Conservation (phyloP, 2,797 vertebrate genomes). For the Sylvia borin region DNA sequence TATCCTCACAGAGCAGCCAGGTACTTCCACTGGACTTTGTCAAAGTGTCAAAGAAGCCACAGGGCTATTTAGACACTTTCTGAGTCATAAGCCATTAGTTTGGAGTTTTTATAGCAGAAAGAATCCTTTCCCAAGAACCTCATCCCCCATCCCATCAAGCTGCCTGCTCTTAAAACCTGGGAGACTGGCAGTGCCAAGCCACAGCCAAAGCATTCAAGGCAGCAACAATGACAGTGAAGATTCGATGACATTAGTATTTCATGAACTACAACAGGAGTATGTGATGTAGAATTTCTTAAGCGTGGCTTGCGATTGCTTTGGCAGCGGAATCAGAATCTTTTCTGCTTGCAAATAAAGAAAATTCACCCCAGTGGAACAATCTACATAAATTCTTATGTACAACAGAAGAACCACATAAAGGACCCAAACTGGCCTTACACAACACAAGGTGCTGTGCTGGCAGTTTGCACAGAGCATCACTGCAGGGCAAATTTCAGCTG, state of each 20-base stretch:
- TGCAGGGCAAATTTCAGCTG: conserved; percentile 28
- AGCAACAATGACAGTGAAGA: neutral
- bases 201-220: neutral
- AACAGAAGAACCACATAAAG: conserved; percentile 46
- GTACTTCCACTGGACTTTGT: neutral
- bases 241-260: neutral
- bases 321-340: neutral
- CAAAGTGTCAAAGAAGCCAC: neutral
- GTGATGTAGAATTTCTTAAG: neutral
- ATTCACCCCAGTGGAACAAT: neutral
- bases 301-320: neutral
- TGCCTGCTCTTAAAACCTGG: neutral
- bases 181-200: conserved; percentile 6
- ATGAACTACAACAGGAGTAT: neutral
- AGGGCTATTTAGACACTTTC: neutral
- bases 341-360: conserved; percentile 25
- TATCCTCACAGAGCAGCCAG: neutral
- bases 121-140: neutral
- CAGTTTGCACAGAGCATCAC: conserved; percentile 2
- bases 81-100: neutral
- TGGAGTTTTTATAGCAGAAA: neutral
- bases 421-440: neutral
- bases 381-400: conserved; percentile 25
- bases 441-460: neutral
- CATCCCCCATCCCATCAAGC: neutral